Conservation (phyloP, 2,888 invertebrate genomes). For the Cephonodes hylas region DNA sequence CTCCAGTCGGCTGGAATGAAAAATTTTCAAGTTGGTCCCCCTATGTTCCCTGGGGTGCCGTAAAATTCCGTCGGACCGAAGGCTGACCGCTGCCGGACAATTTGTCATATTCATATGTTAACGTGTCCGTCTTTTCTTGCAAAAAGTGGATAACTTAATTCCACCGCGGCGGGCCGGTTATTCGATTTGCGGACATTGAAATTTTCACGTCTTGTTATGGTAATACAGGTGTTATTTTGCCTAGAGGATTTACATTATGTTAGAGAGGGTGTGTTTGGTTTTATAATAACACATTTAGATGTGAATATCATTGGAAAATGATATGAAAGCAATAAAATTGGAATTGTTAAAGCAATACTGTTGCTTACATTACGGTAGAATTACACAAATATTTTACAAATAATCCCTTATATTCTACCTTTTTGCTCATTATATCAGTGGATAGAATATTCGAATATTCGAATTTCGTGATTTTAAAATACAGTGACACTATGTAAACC, state of each 20-base stretch:
- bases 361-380: no score
- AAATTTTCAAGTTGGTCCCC: constrained; percentile 80
- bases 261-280: constrained; percentile 28
- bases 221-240: constrained; percentile 77
- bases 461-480: no score
- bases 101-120: constrained; percentile 83
- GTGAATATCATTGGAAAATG: no score
- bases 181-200: constrained; percentile 79
- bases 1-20: constrained; percentile 69
- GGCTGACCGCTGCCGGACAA: constrained; percentile 74
- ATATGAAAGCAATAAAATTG: no score
- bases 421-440: no score
- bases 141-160: constrained; percentile 81
- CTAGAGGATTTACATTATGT: constrained; percentile 42
- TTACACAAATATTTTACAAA: no score
- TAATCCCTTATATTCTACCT: no score
- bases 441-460: no score
- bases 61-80: constrained; percentile 72
- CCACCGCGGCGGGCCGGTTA: constrained; percentile 62
- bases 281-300: no score
- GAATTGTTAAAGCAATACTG: neutral
- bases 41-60: constrained; percentile 72
- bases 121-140: constrained; percentile 80
- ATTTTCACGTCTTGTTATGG: constrained; percentile 79
- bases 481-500: no score